These are phyloP conservation scores for Neotoxoptera formosana DNA, from an alignment of 1,140 invertebrate species.

Conservation along the genomic window DNA sequence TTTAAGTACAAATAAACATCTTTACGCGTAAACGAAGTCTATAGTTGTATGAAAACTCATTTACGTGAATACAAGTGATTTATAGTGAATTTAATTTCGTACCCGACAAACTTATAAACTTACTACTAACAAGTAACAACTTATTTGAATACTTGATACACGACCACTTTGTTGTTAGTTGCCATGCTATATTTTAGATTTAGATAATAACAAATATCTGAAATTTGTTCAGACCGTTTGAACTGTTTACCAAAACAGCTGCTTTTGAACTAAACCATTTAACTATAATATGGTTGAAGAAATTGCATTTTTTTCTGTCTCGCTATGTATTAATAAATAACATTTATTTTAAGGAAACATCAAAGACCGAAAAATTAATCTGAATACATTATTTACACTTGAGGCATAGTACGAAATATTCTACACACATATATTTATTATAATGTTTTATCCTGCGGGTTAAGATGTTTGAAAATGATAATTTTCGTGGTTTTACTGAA, in stretches of 20 bases:
- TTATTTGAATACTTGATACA: not conserved
- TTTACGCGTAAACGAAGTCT: not conserved
- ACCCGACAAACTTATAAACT: not conserved
- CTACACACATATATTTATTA: not conserved
- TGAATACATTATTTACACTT: conserved; percentile 6
- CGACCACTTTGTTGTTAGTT: not conserved
- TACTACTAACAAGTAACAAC: conserved; percentile 14
- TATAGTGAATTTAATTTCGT: not conserved
- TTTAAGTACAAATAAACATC: conserved; percentile 23
- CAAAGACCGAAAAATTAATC: not conserved
- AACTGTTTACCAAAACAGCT: not conserved
- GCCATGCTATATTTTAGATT: not conserved
- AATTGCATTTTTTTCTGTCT: not conserved
- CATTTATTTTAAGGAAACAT: not conserved
- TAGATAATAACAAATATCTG: not conserved
- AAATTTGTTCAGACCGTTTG: not conserved
- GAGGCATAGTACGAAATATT: not conserved
- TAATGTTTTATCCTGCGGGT: not conserved
- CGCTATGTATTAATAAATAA: not conserved
- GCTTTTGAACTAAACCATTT: not conserved
- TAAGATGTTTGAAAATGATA: not conserved
- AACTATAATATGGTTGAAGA: not conserved
- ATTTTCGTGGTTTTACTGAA: not conserved
- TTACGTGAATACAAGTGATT: conserved; percentile 23
- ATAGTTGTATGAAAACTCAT: not conserved